A percentile compares a stretch with the other conserved stretches of the same genome.
phyloP scores from a whole-genome alignment of 2,797 vertebrate species.

The Echeneis naucrates region DNA sequence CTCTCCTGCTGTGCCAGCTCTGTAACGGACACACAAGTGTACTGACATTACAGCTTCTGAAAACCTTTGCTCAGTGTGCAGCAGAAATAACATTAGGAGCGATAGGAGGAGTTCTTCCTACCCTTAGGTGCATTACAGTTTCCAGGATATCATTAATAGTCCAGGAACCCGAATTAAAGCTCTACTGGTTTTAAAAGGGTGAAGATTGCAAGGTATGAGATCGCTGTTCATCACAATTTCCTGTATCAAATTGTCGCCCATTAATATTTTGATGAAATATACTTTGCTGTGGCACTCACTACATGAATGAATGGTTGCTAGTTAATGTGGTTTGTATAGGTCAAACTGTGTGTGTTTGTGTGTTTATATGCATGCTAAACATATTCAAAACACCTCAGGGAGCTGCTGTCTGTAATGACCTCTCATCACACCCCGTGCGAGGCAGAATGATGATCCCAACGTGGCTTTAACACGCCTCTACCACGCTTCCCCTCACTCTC shows the following conservation, averaged over 20 bases:
- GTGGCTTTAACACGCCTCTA: slow-evolving; percentile 51
- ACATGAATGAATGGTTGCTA: neutral
- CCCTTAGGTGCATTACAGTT: neutral
- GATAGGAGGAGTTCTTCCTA: neutral
- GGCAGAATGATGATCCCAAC: slow-evolving; percentile 61
- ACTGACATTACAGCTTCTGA: neutral
- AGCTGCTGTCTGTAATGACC: slow-evolving; percentile 52
- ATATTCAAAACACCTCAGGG: slow-evolving; percentile 31
- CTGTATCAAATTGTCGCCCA: neutral
- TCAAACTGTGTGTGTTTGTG: neutral
- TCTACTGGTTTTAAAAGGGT: neutral
- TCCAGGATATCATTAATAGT: neutral
- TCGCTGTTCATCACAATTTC: neutral
- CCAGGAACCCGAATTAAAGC: too few relatives aligned
- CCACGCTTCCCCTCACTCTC: slow-evolving; percentile 42
- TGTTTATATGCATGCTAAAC: slow-evolving; percentile 12
- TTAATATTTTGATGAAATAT: neutral
- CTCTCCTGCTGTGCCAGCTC: neutral
- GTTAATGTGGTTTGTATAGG: neutral
- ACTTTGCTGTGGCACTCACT: neutral
- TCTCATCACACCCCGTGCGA: slow-evolving; percentile 63
- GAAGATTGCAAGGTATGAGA: neutral
- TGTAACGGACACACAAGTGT: neutral
- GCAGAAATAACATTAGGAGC: neutral
- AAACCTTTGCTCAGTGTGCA: neutral